A percentile compares a stretch with the other conserved stretches of the same genome.
phyloP scores from a whole-genome alignment of 2,888 invertebrate species.

The Tetragnatha montana region DNA sequence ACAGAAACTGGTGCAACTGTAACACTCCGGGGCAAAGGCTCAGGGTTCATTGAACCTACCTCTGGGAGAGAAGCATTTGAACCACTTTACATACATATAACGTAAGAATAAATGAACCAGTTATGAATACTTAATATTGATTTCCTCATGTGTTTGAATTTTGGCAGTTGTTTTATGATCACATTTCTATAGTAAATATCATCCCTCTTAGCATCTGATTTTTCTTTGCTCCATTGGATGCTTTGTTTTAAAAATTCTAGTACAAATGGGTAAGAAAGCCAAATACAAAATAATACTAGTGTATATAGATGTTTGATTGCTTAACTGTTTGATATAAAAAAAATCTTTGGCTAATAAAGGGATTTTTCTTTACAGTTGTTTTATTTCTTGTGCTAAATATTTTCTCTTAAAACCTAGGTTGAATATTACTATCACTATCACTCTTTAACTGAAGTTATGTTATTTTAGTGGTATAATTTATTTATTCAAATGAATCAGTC shows the following conservation, averaged over 20 bases:
- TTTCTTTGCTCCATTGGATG: neutral
- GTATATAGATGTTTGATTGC: too few relatives aligned
- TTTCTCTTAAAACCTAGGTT: too few relatives aligned
- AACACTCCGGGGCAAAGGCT: conserved; percentile 83
- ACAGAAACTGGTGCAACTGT: conserved; percentile 87
- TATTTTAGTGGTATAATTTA: neutral
- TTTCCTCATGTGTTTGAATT: too few relatives aligned
- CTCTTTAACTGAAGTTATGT: too few relatives aligned
- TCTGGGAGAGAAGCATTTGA: conserved; percentile 82
- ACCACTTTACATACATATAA: conserved; percentile 85
- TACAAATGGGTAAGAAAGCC: neutral
- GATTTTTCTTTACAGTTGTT: too few relatives aligned
- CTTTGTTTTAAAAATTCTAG: neutral
- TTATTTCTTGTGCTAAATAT: too few relatives aligned
- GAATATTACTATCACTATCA: too few relatives aligned
- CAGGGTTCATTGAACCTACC: conserved; percentile 80
- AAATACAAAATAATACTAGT: too few relatives aligned
- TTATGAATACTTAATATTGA: too few relatives aligned
- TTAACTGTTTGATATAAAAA: too few relatives aligned
- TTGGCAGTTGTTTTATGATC: neutral
- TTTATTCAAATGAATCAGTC: neutral
- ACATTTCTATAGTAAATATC: neutral
- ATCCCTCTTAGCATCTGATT: neutral
- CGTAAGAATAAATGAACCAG: conserved; percentile 77
- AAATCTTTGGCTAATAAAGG: too few relatives aligned